Evolutionary conservation across 2,797 vertebrate genomes (phyloP).

Genomic region (Trachops cirrhosus): DNA sequence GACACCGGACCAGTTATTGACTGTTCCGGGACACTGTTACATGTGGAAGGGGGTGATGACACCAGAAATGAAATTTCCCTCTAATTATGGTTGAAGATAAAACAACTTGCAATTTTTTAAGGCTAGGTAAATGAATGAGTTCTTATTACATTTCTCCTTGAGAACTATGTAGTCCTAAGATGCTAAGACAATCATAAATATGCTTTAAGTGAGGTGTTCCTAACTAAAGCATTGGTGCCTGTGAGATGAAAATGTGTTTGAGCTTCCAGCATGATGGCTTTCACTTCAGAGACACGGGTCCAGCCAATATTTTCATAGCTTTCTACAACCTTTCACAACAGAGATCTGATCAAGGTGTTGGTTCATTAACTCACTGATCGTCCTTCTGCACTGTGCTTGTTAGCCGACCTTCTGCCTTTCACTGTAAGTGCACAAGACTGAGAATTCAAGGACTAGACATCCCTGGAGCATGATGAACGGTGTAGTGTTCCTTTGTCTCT

Average conservation of each 20-base stretch:
- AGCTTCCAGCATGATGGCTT: background rate
- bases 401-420: conserved; percentile 10
- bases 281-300: background rate
- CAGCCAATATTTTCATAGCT: background rate
- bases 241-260: conserved; percentile 36
- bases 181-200: background rate
- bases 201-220: background rate
- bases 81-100: background rate
- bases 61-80: background rate
- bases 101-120: background rate
- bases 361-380: conserved; percentile 48
- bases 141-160: conserved; percentile 19
- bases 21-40: background rate
- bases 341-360: conserved; percentile 3
- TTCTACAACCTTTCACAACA: conserved; percentile 26
- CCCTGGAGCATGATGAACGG: background rate
- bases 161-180: background rate
- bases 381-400: background rate
- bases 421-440: background rate
- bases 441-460: background rate
- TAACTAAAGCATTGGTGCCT: background rate
- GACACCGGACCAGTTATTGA: background rate
- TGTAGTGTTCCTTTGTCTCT: background rate
- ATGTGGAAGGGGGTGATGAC: background rate
- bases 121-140: background rate